Base-by-base conservation (phyloP, 2,113 vertebrate species). In the Cygnus buccinator region DNA sequence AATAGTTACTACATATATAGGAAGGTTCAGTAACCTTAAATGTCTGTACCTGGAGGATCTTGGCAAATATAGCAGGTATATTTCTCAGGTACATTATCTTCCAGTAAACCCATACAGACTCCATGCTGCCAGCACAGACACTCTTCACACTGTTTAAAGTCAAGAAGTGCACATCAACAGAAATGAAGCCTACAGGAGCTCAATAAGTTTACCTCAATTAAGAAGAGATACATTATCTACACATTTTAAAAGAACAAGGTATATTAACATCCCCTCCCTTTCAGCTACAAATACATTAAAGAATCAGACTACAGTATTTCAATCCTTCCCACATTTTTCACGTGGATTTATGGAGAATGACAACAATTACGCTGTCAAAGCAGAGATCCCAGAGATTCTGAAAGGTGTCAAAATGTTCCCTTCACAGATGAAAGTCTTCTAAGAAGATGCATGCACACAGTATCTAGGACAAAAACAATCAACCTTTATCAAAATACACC, bases 61-160 rank as follows among this genome's bases (percentile, higher is more conserved):
- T 99, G 98, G 98, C 99, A 99, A 97, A 98, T 96, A 97, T 99
- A 99, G 96, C 99, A 99, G 97, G 98, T 99, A 89, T 99, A 99
- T 97, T 98, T 99, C 84, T 99, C 99, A 18, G 99, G 99, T 82
- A 99, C 98, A 85, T 98, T 99, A 98, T 99, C 98, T 98, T 99
- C 99, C 84, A 99, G 98, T 91, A 99, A 97, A 79, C 99, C 99
- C 99, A 99, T 99, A 94, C 99, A 99, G 85, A 99, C 99, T 68
- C 99, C 99, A 73, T 99, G 99, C 98, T 99, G 99, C 99, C 99
- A 99, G 97, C 99, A 99, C 52, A 99, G 96, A 98, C 99, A 99
- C 62, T 99, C 99, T 98, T 99, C 99, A 97, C 99, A 99, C 99
- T 99, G 95, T 91, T 89, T 74, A 77, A 98, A 94, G 46, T 78